Evolutionary conservation across 2,888 invertebrate genomes (phyloP), one percentile per base, ranked within the genome.

Genomic region (Lymantria monacha): DNA sequence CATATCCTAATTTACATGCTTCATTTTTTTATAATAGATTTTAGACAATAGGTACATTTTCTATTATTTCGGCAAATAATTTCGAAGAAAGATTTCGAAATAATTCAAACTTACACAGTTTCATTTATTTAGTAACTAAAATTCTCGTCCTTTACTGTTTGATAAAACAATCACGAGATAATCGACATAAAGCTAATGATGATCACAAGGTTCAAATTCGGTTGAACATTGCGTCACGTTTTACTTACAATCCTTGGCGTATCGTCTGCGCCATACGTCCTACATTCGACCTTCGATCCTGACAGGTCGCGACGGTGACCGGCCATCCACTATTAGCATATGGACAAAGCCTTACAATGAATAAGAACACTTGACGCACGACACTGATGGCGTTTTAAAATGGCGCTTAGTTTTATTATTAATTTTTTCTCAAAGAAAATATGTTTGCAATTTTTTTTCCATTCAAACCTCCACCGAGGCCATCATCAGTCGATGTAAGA

Each of bases 221-320:
- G 53, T n/a, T 74, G 68, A 59, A 69, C 62, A 55, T 59, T 58
- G 56, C 60, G 42, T 57, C 57, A 61, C 57, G 61, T 66, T 69
- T 62, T 61, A 61, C 66, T 66, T 65, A 61, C 60, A 64, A 63
- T 65, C 61, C 68, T 72, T 67, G 54, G 65, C 63, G 63, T 59
- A 57, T 51, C 59, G 64, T 62, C 63, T 59, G 59, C 65, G 64
- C 57, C 55, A 71, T 69, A 55, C 80, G 85, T 85, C 86, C 87
- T 86, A 86, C 85, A 85, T 74, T 76, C 81, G 85, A 87, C 87
- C 87, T 87, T 85, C 81, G 81, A 68, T 80, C 83, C 79, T 74
- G 74, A 63, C 67, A 81, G 87, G 85, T 86, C 86, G 81, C 80
- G 56, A 59, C 79, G 78, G 79, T 84, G 86, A 85, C 87, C 87